Evolutionary conservation across 1,140 invertebrate genomes (phyloP).

Genomic region (Heliconius congener): DNA sequence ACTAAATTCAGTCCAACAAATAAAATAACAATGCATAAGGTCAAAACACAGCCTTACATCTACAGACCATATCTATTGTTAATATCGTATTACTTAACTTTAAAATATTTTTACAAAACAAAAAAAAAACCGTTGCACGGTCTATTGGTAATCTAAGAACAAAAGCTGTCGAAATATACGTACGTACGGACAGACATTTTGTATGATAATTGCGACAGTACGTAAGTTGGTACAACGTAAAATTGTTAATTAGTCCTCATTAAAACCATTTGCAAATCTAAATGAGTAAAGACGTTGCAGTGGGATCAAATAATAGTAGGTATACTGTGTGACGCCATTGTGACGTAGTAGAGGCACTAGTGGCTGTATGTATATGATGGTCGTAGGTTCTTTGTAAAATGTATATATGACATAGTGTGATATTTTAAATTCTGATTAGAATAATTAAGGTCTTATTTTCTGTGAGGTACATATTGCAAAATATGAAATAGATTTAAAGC

Average conservation of each 20-base stretch:
- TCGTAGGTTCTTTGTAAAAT: no score
- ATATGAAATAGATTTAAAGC: no score
- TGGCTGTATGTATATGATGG: no score
- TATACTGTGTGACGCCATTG: background rate
- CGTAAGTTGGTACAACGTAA: background rate
- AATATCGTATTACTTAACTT: background rate
- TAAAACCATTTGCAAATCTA: background rate
- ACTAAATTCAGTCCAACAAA: background rate
- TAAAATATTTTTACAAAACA: conserved; percentile 18
- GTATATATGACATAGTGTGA: no score
- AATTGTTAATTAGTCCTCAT: background rate
- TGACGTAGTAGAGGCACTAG: background rate
- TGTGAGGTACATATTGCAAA: no score
- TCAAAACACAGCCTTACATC: background rate
- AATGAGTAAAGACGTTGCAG: background rate
- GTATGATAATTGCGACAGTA: conserved; percentile 10
- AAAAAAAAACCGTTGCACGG: background rate
- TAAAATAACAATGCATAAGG: background rate
- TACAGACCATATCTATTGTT: background rate
- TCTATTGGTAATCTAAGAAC: conserved; percentile 26
- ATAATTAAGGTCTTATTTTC: no score
- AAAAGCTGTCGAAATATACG: conserved; percentile 21
- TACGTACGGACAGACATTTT: background rate
- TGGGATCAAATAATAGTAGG: background rate
- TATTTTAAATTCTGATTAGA: no score